These are phyloP conservation scores for Neoitamus cyanurus DNA, from an alignment of 2,888 invertebrate species.

Conservation along the genomic window DNA sequence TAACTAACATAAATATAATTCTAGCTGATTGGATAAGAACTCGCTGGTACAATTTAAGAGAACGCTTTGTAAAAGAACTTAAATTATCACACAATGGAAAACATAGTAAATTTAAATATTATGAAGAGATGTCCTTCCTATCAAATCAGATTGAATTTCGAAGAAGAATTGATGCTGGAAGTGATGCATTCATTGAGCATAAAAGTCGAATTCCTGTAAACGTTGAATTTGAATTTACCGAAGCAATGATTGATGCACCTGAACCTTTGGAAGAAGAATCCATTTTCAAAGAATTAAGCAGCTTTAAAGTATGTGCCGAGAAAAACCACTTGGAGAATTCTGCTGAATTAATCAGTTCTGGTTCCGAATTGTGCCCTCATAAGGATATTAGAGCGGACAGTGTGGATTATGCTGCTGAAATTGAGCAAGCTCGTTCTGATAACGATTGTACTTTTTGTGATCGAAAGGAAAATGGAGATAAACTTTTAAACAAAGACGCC, in stretches of 20 bases:
- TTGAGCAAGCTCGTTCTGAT: background rate
- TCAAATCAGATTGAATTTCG: conserved; percentile 12
- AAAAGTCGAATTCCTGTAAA: background rate
- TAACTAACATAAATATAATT: background rate
- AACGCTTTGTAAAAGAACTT: conserved; percentile 22
- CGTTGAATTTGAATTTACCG: background rate
- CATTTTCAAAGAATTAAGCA: background rate
- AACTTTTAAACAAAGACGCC: background rate
- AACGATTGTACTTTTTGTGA: background rate
- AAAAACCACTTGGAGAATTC: background rate
- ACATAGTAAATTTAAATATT: conserved; percentile 19
- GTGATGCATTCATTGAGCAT: background rate
- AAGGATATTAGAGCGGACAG: background rate
- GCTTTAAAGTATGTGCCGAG: no score
- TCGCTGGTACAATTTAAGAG: conserved; percentile 30
- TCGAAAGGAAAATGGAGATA: background rate
- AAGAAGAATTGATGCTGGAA: background rate
- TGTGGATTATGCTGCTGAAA: background rate
- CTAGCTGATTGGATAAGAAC: background rate
- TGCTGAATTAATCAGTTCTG: background rate
- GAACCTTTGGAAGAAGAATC: background rate
- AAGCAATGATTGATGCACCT: background rate
- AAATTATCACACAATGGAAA: background rate
- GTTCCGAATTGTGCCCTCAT: background rate
- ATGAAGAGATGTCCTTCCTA: conserved; percentile 11